Base-by-base conservation (phyloP, 2,888 invertebrate species). In the Bombylius major region DNA sequence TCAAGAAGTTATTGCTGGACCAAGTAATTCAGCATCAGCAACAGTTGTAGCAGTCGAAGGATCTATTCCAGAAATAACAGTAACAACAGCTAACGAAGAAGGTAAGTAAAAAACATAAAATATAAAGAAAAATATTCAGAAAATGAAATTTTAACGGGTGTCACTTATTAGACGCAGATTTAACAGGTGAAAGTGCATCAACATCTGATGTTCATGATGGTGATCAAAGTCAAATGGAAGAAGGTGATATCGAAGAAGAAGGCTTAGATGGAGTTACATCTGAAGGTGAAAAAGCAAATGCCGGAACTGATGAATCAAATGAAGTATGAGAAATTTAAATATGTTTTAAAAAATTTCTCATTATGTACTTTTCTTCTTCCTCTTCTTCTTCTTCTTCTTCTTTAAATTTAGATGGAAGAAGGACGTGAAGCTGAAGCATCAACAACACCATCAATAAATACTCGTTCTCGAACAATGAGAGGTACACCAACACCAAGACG, bases 341-440 rank as follows among this genome's bases (percentile, higher is more conserved):
- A 14, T 4, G 3, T 44, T 31, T 31, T 7, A 39, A 9, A 36
- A 14, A 36, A 33, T 23, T 7, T 50, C 13, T 8, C 6, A 14
- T 36, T 31, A 31, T n/a, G 5, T 39, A n/a, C n/a, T 5, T 12
- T 14, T n/a, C 9, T 42, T 45, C 6, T n/a, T 14, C 4, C 1
- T 14, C 14, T 5, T 45, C 23, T 68, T 23, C n/a, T 42, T 45
- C 6, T n/a, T 14, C 4, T 7, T 14, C 14, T 5, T 45, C 23
- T 68, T 23, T 23, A 2, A 23, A 23, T 23, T 23, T 72, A 76
- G 70, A 62, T 67, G 11, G 87, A 88, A 69, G 89, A 89, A 67
- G 88, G 86, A 5, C 82, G 89, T 53, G 89, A 89, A 73, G 89
- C 89, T 4, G 89, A 89, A 71, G 89, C 89, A 4, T 82, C 82